Evolutionary conservation across 2,888 invertebrate genomes (phyloP), one percentile per base, ranked within the genome.

Genomic region (Pharmacophagus antenor): DNA sequence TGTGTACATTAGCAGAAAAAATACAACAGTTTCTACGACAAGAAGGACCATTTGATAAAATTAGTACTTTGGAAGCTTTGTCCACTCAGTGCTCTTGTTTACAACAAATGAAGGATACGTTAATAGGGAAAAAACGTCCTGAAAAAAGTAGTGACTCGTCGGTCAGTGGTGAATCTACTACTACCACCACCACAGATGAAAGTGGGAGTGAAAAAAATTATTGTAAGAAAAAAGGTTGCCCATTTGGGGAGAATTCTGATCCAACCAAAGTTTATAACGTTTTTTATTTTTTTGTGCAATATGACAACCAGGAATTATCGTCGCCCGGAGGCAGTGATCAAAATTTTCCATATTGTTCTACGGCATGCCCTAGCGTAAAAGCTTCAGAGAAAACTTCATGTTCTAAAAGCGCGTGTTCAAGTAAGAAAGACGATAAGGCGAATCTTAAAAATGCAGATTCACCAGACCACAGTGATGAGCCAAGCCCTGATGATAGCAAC

Each of bases 11-110:
- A 62, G 85, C 81, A 47, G 77, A 84, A 67, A 86, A 78, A 66
- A 84, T 90, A 54, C 79, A 82, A 67, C 71, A 88, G 52, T 86
- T 89, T 56, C 70, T 90, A 17, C 74, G 81, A 2, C 87, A 81
- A 46, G 80, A 85, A 70, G 89, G 88, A 23, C 70, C 67, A 20
- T 89, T 89, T 62, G 68, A 62, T 21, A 66, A 77, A 18, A 75
- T 73, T 8, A 66, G 63, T 23, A 82, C 74, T 23, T 52, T 71
- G 15, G 75, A 83, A 66, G 89, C 84, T 23, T 68, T 85, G 15
- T 79, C 85, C n/a, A 88, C 89, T 52, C 88, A 88, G 68, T 90
- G 90, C 58, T 87, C 78, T 22, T 90, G 90, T 62, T 56, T 84
- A 25, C 69, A 85, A 44, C 77, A 75, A 65, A 86, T 89, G 85